A percentile compares a stretch with the other conserved stretches of the same genome.
Evolutionary conservation across 2,888 invertebrate genomes (phyloP).

Genomic region (Stenichneumon culpator): DNA sequence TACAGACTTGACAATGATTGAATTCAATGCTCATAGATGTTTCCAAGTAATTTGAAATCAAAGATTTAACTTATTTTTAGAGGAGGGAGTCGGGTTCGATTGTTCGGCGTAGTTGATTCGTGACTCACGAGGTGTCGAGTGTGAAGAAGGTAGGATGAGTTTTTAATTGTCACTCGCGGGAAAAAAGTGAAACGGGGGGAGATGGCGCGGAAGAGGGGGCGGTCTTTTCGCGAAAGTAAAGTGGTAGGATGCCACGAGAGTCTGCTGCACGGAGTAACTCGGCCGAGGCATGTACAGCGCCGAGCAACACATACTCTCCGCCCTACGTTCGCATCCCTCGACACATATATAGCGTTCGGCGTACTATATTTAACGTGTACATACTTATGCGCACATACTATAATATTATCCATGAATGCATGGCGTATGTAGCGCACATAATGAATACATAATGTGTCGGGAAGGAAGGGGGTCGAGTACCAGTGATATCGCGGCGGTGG

Average conservation of each 20-base stretch:
- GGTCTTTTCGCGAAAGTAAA: conserved; percentile 2
- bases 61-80: not conserved
- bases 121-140: conserved; percentile 20
- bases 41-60: not conserved
- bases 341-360: conserved; percentile 28
- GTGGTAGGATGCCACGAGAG: conserved; percentile 45
- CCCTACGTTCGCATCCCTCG: conserved; percentile 5
- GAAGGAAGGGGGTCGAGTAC: conserved; percentile 65
- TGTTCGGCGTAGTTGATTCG: not conserved
- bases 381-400: conserved; percentile 57
- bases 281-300: not conserved
- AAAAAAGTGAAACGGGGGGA: conserved; percentile 34
- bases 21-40: not conserved
- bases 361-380: conserved; percentile 59
- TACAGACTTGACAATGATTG: too few relatives aligned
- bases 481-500: conserved; percentile 55
- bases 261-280: not conserved
- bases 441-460: conserved; percentile 67
- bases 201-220: not conserved
- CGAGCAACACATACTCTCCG: not conserved
- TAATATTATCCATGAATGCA: conserved; percentile 68
- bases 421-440: conserved; percentile 64
- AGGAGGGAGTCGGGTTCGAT: not conserved
- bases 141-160: conserved; percentile 51
- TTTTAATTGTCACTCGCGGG: conserved; percentile 60